A percentile compares a stretch with the other conserved stretches of the same genome.
phyloP scores from a whole-genome alignment of 2,888 invertebrate species.

The Erebia ligea region DNA sequence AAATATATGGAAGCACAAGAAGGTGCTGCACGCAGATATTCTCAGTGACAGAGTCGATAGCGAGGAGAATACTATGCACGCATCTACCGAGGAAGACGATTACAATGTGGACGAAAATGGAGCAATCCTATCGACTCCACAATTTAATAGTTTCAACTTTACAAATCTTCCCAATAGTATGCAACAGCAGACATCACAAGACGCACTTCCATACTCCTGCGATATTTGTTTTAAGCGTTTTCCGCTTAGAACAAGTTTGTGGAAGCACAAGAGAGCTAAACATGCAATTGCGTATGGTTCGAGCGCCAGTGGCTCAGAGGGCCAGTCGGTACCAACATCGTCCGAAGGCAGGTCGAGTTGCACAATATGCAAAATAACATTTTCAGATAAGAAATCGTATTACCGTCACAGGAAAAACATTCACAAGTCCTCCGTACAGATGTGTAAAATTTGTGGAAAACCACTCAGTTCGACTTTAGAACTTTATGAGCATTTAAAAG shows the following conservation, averaged over 20 bases:
- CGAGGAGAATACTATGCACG: slow-evolving; percentile 79
- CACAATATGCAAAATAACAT: slow-evolving; percentile 84
- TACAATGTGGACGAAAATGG: slow-evolving; percentile 75
- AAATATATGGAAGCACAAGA: slow-evolving; percentile 82
- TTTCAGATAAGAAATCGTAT: slow-evolving; percentile 83
- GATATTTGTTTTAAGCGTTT: slow-evolving; percentile 77
- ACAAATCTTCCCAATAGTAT: slow-evolving; percentile 61
- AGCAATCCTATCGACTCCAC: slow-evolving; percentile 70
- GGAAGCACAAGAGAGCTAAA: slow-evolving; percentile 80
- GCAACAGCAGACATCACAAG: slow-evolving; percentile 55
- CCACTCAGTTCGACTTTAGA: slow-evolving; percentile 85
- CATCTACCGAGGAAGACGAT: slow-evolving; percentile 79
- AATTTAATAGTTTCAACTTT: slow-evolving; percentile 79
- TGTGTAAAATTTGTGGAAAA: slow-evolving; percentile 86
- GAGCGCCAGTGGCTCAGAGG: slow-evolving; percentile 52
- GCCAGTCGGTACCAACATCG: slow-evolving; percentile 50
- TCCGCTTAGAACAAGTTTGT: slow-evolving; percentile 73
- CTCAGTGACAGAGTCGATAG: slow-evolving; percentile 74
- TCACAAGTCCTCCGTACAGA: slow-evolving; percentile 78
- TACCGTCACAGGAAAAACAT: slow-evolving; percentile 84
- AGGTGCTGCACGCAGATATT: slow-evolving; percentile 77
- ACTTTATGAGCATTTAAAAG: slow-evolving; percentile 84
- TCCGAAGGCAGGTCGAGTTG: slow-evolving; percentile 78
- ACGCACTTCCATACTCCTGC: slow-evolving; percentile 68
- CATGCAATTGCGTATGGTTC: slow-evolving; percentile 70